Conservation (phyloP, 2,888 invertebrate genomes). For the Eupithecia vulgata region DNA sequence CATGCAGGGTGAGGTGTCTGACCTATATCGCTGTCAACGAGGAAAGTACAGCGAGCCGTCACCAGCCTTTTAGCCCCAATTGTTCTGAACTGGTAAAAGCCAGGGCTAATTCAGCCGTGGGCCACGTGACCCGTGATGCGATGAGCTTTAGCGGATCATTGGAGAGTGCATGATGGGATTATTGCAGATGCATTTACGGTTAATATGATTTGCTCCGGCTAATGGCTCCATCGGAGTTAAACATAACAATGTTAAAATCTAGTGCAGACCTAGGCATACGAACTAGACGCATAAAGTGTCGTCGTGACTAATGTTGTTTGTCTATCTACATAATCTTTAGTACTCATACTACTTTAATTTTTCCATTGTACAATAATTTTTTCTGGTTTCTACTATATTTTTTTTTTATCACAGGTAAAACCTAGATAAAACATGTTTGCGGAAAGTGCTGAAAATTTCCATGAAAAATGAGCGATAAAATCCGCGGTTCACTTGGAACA, state of each 20-base stretch:
- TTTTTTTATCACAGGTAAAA: neutral
- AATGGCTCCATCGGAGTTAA: neutral
- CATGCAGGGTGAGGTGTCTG: conserved; percentile 54
- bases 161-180: conserved; percentile 32
- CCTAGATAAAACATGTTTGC: neutral
- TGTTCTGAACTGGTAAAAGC: conserved; percentile 56
- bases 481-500: conserved; percentile 17
- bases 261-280: neutral
- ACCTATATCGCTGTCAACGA: conserved; percentile 61
- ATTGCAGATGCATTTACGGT: conserved; percentile 15
- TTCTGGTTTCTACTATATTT: neutral
- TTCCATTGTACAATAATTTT: neutral
- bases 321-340: no score
- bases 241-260: neutral
- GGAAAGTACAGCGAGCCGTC: conserved; percentile 59
- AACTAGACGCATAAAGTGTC: neutral
- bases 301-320: no score
- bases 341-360: neutral
- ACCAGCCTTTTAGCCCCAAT: conserved; percentile 58
- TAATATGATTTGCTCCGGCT: neutral
- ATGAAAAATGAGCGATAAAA: conserved; percentile 22
- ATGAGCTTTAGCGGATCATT: conserved; percentile 45
- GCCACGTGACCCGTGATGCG: conserved; percentile 51
- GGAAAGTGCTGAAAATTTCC: conserved; percentile 4
- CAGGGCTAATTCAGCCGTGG: conserved; percentile 55